Conservation (phyloP, 35 echinoderm and acorn worm species). For the Apostichopus parvimensis region DNA sequence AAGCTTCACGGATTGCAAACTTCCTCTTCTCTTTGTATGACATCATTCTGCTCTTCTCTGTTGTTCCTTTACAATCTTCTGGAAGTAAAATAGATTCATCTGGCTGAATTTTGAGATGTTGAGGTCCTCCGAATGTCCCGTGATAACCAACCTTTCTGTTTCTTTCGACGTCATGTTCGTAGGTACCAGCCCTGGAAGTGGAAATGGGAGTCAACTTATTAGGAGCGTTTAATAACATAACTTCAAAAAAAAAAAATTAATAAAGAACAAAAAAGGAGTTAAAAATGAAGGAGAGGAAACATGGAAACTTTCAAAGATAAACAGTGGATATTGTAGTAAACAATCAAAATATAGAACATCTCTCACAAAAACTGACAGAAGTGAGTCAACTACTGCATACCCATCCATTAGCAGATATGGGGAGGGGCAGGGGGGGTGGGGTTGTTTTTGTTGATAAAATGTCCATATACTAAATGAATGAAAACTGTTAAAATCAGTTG, state of each 20-base stretch:
- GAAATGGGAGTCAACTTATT: neutral
- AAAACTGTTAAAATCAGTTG: no score
- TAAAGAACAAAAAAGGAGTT: no score
- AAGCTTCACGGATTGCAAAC: constrained; percentile 96
- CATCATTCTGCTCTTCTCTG: constrained; percentile 91
- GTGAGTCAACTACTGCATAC: no score
- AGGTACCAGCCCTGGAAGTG: constrained; percentile 87
- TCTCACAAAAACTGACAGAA: no score
- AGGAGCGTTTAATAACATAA: neutral
- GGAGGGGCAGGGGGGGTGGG: no score
- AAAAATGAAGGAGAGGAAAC: no score
- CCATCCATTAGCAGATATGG: no score
- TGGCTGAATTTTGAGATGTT: constrained; percentile 93
- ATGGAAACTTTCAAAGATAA: no score
- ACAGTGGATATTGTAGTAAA: no score
- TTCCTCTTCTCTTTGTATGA: constrained; percentile 97
- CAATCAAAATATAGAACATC: no score
- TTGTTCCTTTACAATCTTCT: constrained; percentile 97
- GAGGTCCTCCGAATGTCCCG: constrained; percentile 96
- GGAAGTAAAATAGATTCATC: constrained; percentile 84
- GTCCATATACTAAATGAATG: no score
- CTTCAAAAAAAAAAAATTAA: neutral
- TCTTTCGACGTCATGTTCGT: constrained; percentile 90
- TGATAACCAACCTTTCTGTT: constrained; percentile 95
- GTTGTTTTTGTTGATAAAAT: no score